Base-by-base conservation (phyloP, 2,888 invertebrate genomes). In the Chaitophorus viminalis region DNA sequence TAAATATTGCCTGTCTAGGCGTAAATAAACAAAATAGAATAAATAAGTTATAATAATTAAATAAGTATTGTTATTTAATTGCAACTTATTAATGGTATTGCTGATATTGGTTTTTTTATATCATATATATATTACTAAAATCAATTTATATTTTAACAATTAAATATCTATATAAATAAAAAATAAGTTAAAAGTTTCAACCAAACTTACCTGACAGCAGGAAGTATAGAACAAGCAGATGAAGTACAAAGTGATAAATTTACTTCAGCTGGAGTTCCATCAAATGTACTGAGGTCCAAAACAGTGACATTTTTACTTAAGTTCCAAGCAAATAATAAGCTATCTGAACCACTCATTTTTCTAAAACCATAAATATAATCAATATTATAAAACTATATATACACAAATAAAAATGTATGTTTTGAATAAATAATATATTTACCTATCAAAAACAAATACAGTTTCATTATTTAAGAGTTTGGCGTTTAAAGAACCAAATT, bases 361-460 rank as follows among this genome's bases (percentile, higher is more conserved):
- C 86, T 87, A 46, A 74, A 78, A 79, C 31, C 0, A 87, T 54
- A 2, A 29, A 78, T 39, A 52, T 17, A 39, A n/a, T 65, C 9
- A 39, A 39, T 9, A 31, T 4, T 6, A 33, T 25, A 72, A n/a
- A n/a, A n/a, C n/a, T n/a, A n/a, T n/a, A n/a, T n/a, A n/a, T n/a
- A 46, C 39, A 29, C 25, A n/a, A 77, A 46, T 31, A 70, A 77
- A 65, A 74, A 76, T 14, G 39, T 29, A 65, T 9, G 21, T 68
- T 31, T 46, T 33, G 18, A 33, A 72, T 33, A 72, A 29, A 31
- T 14, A n/a, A 25, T 74, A 14, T n/a, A 33, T 33, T 70, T 79
- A 87, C 86, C 86, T 87, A 87, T 87, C 79, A 31, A 87, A 79
- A 25, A 36, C 79, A 4, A 87, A 79, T 31, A 87, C 86, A 25